Evolutionary conservation across 1,140 invertebrate species (phyloP), one percentile per base, ranked within the genome.

Genomic region (Brachionus manjavacas): DNA sequence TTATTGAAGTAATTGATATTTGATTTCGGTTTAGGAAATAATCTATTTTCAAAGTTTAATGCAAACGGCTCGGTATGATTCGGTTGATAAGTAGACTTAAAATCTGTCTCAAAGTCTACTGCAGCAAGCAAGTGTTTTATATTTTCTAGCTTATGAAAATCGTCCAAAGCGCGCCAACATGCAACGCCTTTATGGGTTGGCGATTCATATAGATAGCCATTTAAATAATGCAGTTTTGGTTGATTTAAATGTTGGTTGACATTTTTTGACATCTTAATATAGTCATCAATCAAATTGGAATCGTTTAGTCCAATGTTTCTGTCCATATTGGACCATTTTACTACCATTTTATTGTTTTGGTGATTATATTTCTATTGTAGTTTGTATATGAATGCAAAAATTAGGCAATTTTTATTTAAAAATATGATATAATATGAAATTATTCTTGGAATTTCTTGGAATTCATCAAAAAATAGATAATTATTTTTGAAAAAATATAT

Each of bases 151-250:
- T 46, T 49, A 12, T 76, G 72, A 49, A 9, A 20, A 23, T 76
- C 72, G 1, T 23, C 25, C 9, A 76, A 16, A 28, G 72, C 16
- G 41, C 72, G 16, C 72, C 72, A 76, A n/a, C 72, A 76, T 4
- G 43, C 9, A 1, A 76, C 23, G 6, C 41, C 72, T 25, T 52
- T 76, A 23, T 76, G 72, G 23, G 72, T 49, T 1, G 72, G 72
- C 14, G 72, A 76, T 49, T 76, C 31, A 25, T 76, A 76, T n/a
- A 76, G 25, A 28, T 76, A 76, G 9, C 72, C 72, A 35, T 76
- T 76, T 25, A 76, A 49, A 76, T 49, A 76, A 28, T 76, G 41
- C 11, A 76, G 2, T 23, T 72, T 72, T 8, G 52, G 25, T 60
- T 60, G n/a, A 20, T 23, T 9, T 9, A 20, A 60, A 60, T 23